phyloP scores from a whole-genome alignment of 2,888 invertebrate genomes.

The Tenthredo notha region DNA sequence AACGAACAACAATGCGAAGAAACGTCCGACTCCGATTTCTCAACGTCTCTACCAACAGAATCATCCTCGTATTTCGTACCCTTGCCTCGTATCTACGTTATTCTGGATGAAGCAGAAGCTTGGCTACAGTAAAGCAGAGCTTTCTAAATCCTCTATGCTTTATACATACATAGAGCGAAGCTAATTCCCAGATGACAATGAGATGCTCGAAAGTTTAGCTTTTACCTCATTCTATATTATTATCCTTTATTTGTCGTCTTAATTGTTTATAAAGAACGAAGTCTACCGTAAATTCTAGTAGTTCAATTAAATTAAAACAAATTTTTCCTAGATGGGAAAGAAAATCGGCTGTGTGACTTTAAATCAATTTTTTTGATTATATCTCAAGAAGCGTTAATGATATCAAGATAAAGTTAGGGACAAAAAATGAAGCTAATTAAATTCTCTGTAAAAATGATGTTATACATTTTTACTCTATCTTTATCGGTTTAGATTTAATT shows the following conservation, averaged over 20 bases:
- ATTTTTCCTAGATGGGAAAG: not conserved
- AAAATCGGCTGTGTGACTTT: too few species aligned
- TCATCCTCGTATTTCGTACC: not conserved
- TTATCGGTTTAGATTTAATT: not conserved
- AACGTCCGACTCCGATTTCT: not conserved
- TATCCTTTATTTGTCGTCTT: not conserved
- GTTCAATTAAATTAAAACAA: not conserved
- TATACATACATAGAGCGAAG: not conserved
- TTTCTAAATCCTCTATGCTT: not conserved
- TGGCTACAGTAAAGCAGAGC: not conserved
- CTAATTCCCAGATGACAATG: constrained; percentile 15
- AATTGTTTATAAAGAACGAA: not conserved
- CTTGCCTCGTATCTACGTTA: constrained; percentile 14
- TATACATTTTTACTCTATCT: not conserved
- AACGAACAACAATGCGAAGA: not conserved
- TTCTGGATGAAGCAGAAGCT: not conserved
- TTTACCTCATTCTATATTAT: not conserved
- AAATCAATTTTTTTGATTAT: not conserved
- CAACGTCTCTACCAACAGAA: not conserved
- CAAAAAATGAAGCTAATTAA: not conserved
- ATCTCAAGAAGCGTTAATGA: not conserved
- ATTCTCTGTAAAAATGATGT: not conserved
- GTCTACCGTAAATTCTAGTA: not conserved
- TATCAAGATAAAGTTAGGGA: not conserved
- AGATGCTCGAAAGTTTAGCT: not conserved